Evolutionary conservation across 2,113 vertebrate genomes (phyloP), one percentile per base, ranked within the genome.

Genomic region (Petaurus breviceps): DNA sequence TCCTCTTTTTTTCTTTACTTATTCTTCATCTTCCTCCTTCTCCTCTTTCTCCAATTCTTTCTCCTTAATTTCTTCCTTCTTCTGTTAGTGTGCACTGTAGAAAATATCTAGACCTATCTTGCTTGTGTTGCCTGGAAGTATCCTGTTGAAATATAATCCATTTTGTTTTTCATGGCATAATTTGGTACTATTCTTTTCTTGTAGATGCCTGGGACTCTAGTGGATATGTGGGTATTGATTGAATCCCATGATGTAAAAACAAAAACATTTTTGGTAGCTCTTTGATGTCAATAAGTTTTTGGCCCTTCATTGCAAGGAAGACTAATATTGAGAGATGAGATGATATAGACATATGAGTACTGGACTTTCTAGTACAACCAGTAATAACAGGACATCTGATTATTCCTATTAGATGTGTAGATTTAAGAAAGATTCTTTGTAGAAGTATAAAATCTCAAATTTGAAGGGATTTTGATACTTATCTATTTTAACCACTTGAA

Each of bases 41-140:
- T 6, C n/a, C 26, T n/a, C 23, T 55, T 90, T 5, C 0, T 26
- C 6, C 9, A 28, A 53, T 23, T 2, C 3, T 89, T 9, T 12
- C 2, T 23, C 31, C 5, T 25, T 2, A 0, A 8, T n/a, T 0
- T 0, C 0, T 77, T 61, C 1, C 28, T 31, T 61, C 28, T 84
- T n/a, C 6, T 22, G 6, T 84, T 43, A 23, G 14, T 84, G n/a
- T 84, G n/a, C 37, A 84, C 14, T n/a, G 68, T 14, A 19, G 37
- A 77, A 77, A 77, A 19, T 43, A n/a, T 77, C 68, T n/a, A 6
- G 68, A n/a, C 31, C 68, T 43, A 0, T 77, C 61, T 77, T n/a
- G 14, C 22, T 84, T 16, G 43, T 43, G 68, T 84, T 37, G 43
- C 37, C 37, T 2, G 37, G 6, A 43, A n/a, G 9, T 43, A 0